Percentiles rank a stretch among this genome's conserved stretches.
phyloP scores from a whole-genome alignment of 2,113 vertebrate species.

The Pluvialis apricaria region DNA sequence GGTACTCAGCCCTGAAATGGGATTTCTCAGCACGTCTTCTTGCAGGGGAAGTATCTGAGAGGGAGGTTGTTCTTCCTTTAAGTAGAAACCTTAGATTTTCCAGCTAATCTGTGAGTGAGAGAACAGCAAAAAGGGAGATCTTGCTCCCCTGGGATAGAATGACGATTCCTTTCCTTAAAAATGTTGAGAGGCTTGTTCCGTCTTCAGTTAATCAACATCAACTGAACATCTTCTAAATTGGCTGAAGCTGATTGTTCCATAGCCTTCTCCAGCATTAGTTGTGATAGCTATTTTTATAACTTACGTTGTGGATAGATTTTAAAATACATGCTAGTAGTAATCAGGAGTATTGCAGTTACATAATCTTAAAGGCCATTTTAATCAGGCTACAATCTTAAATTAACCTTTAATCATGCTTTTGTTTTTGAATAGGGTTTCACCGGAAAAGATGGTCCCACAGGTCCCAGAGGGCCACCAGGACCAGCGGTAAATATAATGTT shows the following conservation, averaged over 20 bases:
- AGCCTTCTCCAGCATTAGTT: neutral
- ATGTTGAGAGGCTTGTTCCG: neutral
- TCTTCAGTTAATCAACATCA: neutral
- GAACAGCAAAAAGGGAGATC: neutral
- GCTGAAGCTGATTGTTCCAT: neutral
- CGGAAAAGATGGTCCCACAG: constrained; percentile 89
- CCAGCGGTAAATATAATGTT: constrained; percentile 81
- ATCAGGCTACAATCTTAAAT: neutral
- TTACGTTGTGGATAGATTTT: neutral
- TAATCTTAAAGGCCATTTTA: neutral
- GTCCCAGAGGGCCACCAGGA: constrained; percentile 89
- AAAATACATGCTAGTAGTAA: neutral
- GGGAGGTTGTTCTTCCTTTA: neutral
- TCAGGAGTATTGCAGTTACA: neutral
- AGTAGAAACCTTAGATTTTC: neutral
- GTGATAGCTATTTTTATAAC: neutral
- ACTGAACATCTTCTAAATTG: neutral
- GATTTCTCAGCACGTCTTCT: neutral
- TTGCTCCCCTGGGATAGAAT: neutral
- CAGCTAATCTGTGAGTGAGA: neutral
- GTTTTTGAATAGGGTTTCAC: constrained; percentile 83
- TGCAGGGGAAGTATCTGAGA: neutral
- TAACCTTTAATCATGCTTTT: constrained; percentile 2
- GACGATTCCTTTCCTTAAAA: neutral
- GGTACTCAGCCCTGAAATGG: neutral